phyloP scores from a whole-genome alignment of 2,113 vertebrate genomes.

The Zootoca vivipara region DNA sequence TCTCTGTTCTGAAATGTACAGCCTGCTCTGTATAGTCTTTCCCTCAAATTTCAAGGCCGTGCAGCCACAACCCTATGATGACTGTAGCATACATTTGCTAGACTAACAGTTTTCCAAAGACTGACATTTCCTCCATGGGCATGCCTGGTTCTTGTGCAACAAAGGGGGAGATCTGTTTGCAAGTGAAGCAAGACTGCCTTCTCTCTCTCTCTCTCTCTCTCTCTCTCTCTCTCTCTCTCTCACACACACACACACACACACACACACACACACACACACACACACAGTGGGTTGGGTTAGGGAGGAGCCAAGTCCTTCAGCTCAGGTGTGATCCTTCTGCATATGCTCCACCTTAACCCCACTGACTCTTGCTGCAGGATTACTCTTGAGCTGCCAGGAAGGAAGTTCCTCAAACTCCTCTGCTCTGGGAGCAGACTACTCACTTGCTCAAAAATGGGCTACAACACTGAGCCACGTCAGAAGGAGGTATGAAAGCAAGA shows the following conservation, averaged over 20 bases:
- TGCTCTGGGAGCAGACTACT: accelerated
- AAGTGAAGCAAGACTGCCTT: background rate
- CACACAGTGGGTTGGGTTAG: accelerated
- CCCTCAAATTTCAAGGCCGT: background rate
- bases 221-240: background rate
- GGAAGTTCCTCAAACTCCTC: accelerated
- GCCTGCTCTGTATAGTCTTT: background rate
- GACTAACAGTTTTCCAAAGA: background rate
- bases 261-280: too few species aligned
- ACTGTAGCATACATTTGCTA: background rate
- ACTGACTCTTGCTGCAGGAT: background rate
- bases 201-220: background rate
- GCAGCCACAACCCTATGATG: too few species aligned
- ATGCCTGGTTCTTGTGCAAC: background rate
- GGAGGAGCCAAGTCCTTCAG: background rate
- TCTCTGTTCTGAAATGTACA: background rate
- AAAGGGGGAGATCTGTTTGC: background rate
- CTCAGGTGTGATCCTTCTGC: conserved; percentile 37
- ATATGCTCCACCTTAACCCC: background rate
- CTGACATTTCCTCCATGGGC: background rate
- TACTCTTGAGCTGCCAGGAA: accelerated
- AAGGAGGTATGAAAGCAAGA: accelerated
- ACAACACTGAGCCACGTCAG: background rate
- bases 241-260: too few species aligned
- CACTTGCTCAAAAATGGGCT: background rate